phyloP scores from a whole-genome alignment of 2,888 invertebrate genomes.

The Euphydryas editha region DNA sequence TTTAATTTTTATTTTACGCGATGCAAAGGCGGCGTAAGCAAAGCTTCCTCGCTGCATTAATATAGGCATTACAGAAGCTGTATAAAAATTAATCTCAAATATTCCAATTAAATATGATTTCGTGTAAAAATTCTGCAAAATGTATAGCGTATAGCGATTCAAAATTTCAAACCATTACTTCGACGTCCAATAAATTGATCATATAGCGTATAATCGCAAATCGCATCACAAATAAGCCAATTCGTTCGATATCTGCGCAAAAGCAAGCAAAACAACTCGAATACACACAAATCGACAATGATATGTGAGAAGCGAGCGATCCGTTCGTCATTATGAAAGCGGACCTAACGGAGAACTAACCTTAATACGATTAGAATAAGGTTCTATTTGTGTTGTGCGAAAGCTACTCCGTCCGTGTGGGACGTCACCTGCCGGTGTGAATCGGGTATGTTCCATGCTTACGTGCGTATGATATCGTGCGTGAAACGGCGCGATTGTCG shows the following conservation, averaged over 20 bases:
- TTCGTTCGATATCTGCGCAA: conserved; percentile 54
- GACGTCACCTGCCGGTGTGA: conserved; percentile 76
- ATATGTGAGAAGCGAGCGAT: conserved; percentile 79
- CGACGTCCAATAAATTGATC: conserved; percentile 6
- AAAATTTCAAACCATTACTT: conserved; percentile 4
- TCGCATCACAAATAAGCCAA: conserved; percentile 44
- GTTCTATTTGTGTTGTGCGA: conserved; percentile 58
- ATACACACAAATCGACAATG: conserved; percentile 71
- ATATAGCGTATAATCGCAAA: conserved; percentile 14
- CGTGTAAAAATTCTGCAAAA: conserved; percentile 9
- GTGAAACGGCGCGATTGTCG: conserved; percentile 41
- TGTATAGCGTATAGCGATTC: conserved; percentile 5
- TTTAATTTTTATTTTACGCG: conserved; percentile 27
- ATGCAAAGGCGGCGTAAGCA: conserved; percentile 33
- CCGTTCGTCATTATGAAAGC: conserved; percentile 73
- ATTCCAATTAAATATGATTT: conserved; percentile 11
- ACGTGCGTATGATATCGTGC: conserved; percentile 63
- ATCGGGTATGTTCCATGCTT: conserved; percentile 75
- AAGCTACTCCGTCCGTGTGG: conserved; percentile 62
- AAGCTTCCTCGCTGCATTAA: conserved; percentile 6
- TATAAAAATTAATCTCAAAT: conserved; percentile 10
- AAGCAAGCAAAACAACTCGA: conserved; percentile 81
- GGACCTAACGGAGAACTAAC: conserved; percentile 68
- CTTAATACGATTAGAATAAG: conserved; percentile 57
- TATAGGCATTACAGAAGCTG: conserved; percentile 23